phyloP scores from a whole-genome alignment of 2,113 vertebrate species.

The Paracyprichromis sp. region DNA sequence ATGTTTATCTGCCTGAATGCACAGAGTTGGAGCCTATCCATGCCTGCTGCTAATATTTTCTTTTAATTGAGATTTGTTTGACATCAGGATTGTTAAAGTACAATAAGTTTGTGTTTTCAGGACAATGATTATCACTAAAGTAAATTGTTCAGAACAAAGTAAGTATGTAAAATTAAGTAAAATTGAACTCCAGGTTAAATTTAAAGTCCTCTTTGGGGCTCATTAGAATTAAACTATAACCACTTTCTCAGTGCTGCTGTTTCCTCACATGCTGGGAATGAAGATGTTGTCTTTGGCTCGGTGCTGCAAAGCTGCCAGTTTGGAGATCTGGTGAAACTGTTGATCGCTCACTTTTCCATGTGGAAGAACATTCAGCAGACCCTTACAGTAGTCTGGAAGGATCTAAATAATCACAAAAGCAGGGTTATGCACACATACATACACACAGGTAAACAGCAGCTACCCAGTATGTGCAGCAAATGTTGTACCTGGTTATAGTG shows the following conservation, averaged over 20 bases:
- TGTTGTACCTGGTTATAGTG: slow-evolving; percentile 87
- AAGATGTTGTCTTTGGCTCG: slow-evolving; percentile 80
- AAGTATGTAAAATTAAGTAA: neutral
- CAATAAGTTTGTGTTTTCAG: neutral
- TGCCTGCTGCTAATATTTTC: neutral
- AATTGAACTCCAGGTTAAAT: neutral
- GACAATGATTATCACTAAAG: neutral
- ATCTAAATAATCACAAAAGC: slow-evolving; percentile 61
- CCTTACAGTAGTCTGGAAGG: slow-evolving; percentile 91
- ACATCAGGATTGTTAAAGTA: neutral
- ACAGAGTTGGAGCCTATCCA: neutral
- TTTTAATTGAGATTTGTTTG: neutral
- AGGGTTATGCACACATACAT: neutral
- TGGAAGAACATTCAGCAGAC: slow-evolving; percentile 79
- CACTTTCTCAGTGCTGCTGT: neutral
- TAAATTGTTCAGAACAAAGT: neutral
- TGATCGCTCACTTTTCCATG: slow-evolving; percentile 76
- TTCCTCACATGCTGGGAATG: slow-evolving; percentile 77
- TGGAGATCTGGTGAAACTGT: slow-evolving; percentile 84
- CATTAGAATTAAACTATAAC: neutral
- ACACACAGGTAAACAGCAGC: neutral
- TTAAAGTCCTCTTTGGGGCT: neutral
- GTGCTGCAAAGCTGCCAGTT: slow-evolving; percentile 89
- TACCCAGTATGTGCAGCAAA: neutral
- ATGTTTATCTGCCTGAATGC: neutral